Evolutionary conservation across 2,888 invertebrate species (phyloP).

Genomic region (Cheilosia urbana): DNA sequence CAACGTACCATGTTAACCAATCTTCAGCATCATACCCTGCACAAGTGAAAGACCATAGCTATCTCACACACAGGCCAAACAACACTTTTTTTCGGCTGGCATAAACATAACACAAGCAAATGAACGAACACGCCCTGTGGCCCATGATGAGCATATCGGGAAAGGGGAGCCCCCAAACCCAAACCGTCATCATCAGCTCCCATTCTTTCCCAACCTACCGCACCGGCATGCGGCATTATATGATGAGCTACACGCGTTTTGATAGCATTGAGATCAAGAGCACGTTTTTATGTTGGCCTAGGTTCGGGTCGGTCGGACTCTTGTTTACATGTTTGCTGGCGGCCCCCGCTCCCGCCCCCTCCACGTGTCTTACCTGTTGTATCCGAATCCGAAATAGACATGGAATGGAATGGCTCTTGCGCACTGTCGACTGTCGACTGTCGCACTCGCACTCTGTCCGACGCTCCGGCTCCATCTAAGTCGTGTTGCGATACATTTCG

Average conservation of each 20-base stretch:
- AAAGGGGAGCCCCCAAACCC: not conserved
- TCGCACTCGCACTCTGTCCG: too few relatives aligned
- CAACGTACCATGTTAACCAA: not conserved
- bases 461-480: not conserved
- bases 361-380: constrained; percentile 64
- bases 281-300: constrained; percentile 75
- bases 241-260: constrained; percentile 74
- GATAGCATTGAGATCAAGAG: constrained; percentile 74
- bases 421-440: constrained; percentile 37
- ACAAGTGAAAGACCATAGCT: not conserved
- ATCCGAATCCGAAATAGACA: constrained; percentile 24
- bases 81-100: constrained; percentile 38
- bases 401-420: constrained; percentile 34
- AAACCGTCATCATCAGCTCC: constrained; percentile 23
- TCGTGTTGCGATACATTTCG: constrained; percentile 42
- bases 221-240: constrained; percentile 70
- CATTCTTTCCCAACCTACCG: constrained; percentile 29
- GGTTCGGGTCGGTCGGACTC: constrained; percentile 72
- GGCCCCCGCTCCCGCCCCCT: constrained; percentile 2
- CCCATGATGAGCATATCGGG: not conserved
- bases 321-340: constrained; percentile 66
- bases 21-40: not conserved
- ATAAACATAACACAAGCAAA: constrained; percentile 50
- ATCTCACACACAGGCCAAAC: constrained; percentile 16
- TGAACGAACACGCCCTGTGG: constrained; percentile 45